A percentile compares a stretch with the other conserved stretches of the same genome.
phyloP scores from a whole-genome alignment of 2,797 vertebrate species.

The Tragelaphus oryx region DNA sequence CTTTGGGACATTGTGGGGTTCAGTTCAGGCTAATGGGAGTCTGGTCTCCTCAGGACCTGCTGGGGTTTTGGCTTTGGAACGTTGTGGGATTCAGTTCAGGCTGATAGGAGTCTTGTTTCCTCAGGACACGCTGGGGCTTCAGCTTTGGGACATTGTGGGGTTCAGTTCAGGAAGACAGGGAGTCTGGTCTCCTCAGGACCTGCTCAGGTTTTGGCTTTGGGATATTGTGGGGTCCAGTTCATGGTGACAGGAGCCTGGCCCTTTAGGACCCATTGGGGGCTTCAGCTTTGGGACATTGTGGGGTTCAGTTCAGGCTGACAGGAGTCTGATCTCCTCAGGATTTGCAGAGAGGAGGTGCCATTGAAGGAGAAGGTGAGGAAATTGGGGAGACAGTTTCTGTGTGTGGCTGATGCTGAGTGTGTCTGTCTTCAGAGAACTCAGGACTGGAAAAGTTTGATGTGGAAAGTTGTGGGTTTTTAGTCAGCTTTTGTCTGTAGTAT shows the following conservation, averaged over 20 bases:
- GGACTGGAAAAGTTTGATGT: rapidly evolving
- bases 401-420: background rate
- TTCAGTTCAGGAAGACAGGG: too few species aligned
- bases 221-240: too few species aligned
- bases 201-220: too few species aligned
- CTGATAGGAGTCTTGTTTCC: background rate
- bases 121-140: too few species aligned
- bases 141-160: too few species aligned
- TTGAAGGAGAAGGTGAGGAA: background rate
- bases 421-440: background rate
- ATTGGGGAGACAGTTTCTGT: background rate
- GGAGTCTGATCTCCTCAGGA: background rate
- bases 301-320: background rate
- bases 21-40: background rate
- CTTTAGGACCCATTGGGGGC: too few species aligned
- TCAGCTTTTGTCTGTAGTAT: rapidly evolving
- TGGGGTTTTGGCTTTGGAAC: background rate
- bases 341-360: background rate
- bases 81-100: background rate
- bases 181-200: too few species aligned
- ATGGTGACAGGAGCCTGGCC: too few species aligned
- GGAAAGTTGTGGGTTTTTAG: background rate
- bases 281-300: too few species aligned
- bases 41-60: background rate
- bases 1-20: background rate